A percentile compares a stretch with the other conserved stretches of the same genome.
These are phyloP conservation scores for Clarias laeviceps DNA, from an alignment of 2,797 vertebrate genomes.

Conservation along the genomic window DNA sequence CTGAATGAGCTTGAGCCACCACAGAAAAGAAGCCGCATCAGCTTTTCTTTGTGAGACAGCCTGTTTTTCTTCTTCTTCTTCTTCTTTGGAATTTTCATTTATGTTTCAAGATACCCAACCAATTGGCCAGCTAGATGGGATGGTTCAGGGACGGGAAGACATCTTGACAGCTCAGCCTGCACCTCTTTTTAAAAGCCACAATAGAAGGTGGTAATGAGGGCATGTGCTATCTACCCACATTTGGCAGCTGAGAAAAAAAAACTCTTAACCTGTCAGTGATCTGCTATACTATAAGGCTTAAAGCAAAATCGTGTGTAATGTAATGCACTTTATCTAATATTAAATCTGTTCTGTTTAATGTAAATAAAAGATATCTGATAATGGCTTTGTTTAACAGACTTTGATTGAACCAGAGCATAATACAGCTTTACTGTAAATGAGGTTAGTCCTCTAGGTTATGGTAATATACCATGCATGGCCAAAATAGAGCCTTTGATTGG, in stretches of 20 bases:
- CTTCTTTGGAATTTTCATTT: background rate
- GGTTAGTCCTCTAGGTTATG: background rate
- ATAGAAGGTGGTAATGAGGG: constrained; percentile 19
- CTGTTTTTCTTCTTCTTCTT: background rate
- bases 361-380: background rate
- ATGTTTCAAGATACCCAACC: constrained; percentile 1
- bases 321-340: background rate
- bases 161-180: background rate
- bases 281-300: background rate
- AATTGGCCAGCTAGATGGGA: background rate
- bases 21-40: background rate
- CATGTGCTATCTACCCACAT: constrained; percentile 16
- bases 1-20: background rate
- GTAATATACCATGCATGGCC: background rate
- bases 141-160: background rate
- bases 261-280: background rate
- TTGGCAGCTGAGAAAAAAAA: constrained; percentile 5
- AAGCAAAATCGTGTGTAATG: background rate
- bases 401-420: background rate
- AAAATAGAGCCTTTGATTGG: too few relatives aligned
- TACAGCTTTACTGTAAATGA: background rate
- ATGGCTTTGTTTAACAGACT: background rate
- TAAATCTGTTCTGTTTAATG: background rate
- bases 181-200: background rate
- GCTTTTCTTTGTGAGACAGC: background rate